Evolutionary conservation across 2,888 invertebrate genomes (phyloP).

Genomic region (Strigamia maritima): DNA sequence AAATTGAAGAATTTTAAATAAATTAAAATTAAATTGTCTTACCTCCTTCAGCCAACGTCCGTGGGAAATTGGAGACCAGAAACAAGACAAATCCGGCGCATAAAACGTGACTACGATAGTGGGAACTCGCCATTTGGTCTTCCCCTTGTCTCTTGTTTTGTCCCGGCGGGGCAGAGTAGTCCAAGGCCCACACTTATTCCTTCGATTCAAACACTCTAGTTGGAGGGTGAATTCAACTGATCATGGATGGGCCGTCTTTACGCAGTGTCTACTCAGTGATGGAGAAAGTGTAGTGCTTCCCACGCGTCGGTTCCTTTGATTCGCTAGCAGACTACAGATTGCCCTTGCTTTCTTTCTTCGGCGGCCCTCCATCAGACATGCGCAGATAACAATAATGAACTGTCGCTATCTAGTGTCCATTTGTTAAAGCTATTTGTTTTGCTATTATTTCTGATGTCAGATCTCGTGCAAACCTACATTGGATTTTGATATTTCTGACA

Average conservation of each 20-base stretch:
- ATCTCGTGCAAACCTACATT: too few relatives aligned
- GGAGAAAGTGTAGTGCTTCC: background rate
- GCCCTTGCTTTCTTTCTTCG: background rate
- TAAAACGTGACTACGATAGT: background rate
- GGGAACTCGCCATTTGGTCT: background rate
- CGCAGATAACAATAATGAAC: background rate
- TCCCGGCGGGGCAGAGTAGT: background rate
- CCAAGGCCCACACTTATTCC: background rate
- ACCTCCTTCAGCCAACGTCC: background rate
- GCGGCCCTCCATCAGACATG: background rate
- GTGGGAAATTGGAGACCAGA: background rate
- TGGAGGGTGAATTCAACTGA: background rate
- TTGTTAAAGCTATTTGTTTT: too few relatives aligned
- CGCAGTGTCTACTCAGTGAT: background rate
- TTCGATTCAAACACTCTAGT: background rate
- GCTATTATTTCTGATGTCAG: too few relatives aligned
- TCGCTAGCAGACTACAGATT: slow-evolving; percentile 4
- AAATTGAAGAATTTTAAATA: background rate
- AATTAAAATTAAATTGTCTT: background rate
- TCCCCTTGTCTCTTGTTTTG: background rate
- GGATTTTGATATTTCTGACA: too few relatives aligned
- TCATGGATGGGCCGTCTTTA: background rate
- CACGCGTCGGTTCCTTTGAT: background rate
- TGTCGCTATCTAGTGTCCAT: background rate
- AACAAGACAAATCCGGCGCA: background rate